Conservation (phyloP, 2,888 invertebrate genomes). For the Caenorhabditis macrosperma region DNA sequence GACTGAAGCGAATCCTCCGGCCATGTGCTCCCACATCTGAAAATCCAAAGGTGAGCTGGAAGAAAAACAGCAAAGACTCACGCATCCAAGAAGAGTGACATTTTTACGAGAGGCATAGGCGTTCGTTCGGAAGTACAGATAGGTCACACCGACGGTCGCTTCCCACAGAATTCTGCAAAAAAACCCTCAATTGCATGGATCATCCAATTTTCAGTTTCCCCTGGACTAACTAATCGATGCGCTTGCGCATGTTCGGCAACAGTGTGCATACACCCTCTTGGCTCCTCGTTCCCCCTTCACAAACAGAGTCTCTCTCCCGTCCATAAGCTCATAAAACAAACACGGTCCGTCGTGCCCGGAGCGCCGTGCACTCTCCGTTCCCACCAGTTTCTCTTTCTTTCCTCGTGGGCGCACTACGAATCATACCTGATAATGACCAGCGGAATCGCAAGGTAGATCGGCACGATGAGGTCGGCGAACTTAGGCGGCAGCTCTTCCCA, state of each 20-base stretch:
- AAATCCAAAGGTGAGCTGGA: neutral
- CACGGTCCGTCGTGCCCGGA: neutral
- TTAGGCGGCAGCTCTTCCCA: conserved; percentile 72
- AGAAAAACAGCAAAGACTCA: conserved; percentile 17
- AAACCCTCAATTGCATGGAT: neutral
- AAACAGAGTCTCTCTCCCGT: conserved; percentile 2
- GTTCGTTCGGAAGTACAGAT: conserved; percentile 64
- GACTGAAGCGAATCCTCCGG: conserved; percentile 74
- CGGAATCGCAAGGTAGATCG: conserved; percentile 73
- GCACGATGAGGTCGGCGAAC: conserved; percentile 69
- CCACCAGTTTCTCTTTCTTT: neutral
- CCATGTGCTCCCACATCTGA: conserved; percentile 67
- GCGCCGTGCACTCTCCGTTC: neutral
- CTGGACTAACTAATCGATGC: conserved; percentile 10
- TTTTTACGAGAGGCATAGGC: conserved; percentile 40
- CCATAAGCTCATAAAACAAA: conserved; percentile 16
- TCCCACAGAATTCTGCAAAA: conserved; percentile 74
- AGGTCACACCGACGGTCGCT: conserved; percentile 70
- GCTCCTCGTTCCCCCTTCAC: neutral
- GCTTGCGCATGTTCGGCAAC: neutral
- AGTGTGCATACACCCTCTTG: neutral
- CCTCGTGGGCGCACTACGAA: neutral
- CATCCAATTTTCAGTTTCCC: conserved; percentile 7
- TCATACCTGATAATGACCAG: conserved; percentile 66
- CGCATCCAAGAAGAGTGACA: conserved; percentile 47